Conservation (phyloP, 2,113 vertebrate genomes). For the Brachionichthys hirsutus region DNA sequence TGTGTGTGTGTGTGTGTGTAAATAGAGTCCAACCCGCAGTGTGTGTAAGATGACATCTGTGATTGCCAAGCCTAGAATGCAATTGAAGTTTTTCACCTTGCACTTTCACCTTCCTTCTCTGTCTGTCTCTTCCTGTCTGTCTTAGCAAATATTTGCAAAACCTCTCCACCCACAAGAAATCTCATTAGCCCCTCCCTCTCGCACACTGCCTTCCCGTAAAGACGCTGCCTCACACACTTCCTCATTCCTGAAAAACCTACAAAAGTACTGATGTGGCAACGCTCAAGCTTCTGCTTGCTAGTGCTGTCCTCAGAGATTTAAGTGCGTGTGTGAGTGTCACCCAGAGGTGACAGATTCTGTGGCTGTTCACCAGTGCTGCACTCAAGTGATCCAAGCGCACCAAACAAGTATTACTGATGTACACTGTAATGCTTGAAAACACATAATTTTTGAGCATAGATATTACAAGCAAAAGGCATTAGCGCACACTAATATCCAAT, state of each 20-base stretch:
- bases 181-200: constrained; percentile 59
- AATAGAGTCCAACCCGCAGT: constrained; percentile 4
- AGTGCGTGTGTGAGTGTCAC: not conserved
- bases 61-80: constrained; percentile 36
- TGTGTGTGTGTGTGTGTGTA: constrained; percentile 2
- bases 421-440: too few species aligned
- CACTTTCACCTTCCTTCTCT: constrained; percentile 37
- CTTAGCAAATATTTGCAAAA: constrained; percentile 68
- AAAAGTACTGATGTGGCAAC: constrained; percentile 65
- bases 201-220: constrained; percentile 69
- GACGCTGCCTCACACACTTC: constrained; percentile 67
- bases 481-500: too few species aligned
- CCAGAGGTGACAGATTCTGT: not conserved
- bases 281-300: constrained; percentile 50
- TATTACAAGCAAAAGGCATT: too few species aligned
- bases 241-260: constrained; percentile 72
- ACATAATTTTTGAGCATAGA: too few species aligned
- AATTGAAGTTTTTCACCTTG: constrained; percentile 58
- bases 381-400: constrained; percentile 3
- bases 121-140: constrained; percentile 47
- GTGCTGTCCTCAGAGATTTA: constrained; percentile 6
- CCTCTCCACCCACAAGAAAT: constrained; percentile 53
- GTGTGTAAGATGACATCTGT: constrained; percentile 29
- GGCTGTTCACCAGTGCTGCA: not conserved
- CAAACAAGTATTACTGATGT: too few species aligned